These are phyloP conservation scores for Pipistrellus kuhlii DNA, from an alignment of 2,797 vertebrate genomes.

Conservation along the genomic window DNA sequence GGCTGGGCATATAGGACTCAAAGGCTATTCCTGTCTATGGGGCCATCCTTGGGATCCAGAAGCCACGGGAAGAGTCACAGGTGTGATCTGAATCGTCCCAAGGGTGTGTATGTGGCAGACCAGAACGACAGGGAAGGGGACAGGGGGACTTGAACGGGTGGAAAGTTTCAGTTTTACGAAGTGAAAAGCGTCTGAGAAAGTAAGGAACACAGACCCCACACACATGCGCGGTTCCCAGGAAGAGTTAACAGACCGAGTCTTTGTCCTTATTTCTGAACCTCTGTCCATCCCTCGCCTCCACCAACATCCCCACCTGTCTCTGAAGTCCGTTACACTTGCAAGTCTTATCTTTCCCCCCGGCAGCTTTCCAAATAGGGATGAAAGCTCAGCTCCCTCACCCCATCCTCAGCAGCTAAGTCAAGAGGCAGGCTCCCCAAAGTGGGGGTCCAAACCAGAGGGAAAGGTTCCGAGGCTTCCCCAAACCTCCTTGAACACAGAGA, in stretches of 20 bases:
- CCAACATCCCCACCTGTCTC: neutral
- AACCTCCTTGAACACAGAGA: neutral
- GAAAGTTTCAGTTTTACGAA: neutral
- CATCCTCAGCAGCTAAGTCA: neutral
- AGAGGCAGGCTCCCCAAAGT: neutral
- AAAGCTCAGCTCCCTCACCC: neutral
- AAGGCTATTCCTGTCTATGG: neutral
- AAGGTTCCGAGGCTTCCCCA: neutral
- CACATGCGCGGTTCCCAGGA: neutral
- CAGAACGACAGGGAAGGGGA: neutral
- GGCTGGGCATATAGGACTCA: neutral
- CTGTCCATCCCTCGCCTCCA: slow-evolving; percentile 4
- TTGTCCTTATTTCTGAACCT: neutral
- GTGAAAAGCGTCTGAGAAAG: neutral
- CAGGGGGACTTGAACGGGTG: no score
- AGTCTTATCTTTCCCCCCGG: neutral
- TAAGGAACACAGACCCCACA: neutral
- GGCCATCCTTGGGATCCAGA: neutral
- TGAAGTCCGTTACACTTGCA: neutral
- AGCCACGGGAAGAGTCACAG: no score
- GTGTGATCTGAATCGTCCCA: neutral
- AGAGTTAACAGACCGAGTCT: neutral
- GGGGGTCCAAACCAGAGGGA: neutral
- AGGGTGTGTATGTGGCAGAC: neutral
- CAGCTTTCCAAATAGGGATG: neutral